Percentiles rank a stretch among this genome's conserved stretches.
Conservation (phyloP, 1,140 invertebrate species). For the Neoseiulus cucumeris region DNA sequence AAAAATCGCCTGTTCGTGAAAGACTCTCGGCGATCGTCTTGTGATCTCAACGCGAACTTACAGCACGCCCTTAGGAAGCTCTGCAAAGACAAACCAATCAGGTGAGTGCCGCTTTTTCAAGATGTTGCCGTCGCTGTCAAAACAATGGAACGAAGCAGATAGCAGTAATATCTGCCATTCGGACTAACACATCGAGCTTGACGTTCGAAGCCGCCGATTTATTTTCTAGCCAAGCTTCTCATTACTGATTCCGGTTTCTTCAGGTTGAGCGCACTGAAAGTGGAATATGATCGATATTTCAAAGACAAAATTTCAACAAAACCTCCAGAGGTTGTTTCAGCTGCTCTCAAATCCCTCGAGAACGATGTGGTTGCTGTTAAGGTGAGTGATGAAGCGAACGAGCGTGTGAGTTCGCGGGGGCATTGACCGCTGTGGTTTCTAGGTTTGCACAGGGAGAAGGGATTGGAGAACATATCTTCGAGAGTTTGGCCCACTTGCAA, state of each 20-base stretch:
- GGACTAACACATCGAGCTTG: too few species aligned
- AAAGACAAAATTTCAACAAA: constrained; percentile 5
- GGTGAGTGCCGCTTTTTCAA: neutral
- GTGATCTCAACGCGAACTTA: neutral
- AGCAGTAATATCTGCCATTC: too few species aligned
- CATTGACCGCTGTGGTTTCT: too few species aligned
- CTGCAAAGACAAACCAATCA: neutral
- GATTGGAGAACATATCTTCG: too few species aligned
- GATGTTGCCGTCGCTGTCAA: too few species aligned
- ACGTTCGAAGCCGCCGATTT: too few species aligned
- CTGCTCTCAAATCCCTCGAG: neutral
- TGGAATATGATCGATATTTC: neutral
- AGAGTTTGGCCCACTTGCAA: too few species aligned
- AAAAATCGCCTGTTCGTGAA: neutral
- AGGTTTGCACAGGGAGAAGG: too few species aligned
- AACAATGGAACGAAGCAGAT: too few species aligned
- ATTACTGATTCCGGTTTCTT: neutral
- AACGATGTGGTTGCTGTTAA: neutral
- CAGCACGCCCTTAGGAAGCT: neutral
- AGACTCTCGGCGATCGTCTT: neutral
- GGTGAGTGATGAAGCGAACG: neutral
- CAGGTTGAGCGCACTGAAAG: neutral
- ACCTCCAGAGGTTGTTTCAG: neutral
- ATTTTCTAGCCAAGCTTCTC: too few species aligned
- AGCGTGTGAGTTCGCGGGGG: too few species aligned